Conservation (phyloP, 2,888 invertebrate genomes). For the Campopleginae sp. region DNA sequence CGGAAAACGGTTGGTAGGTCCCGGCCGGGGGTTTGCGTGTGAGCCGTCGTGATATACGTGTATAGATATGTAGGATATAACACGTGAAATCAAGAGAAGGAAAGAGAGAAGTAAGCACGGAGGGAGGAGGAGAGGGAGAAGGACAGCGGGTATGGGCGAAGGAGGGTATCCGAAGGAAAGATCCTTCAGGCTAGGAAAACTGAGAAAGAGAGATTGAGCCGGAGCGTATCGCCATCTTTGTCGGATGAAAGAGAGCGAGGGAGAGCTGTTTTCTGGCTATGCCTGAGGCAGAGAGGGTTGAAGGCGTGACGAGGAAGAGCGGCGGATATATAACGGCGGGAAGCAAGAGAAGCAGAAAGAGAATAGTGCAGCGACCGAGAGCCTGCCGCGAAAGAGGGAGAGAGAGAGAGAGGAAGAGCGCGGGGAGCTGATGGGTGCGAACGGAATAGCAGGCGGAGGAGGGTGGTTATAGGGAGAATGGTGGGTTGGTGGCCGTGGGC, state of each 20-base stretch:
- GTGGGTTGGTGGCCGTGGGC: constrained; percentile 65
- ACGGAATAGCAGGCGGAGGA: constrained; percentile 50
- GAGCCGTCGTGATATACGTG: constrained; percentile 60
- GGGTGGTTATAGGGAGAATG: constrained; percentile 56
- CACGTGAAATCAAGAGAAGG: constrained; percentile 64
- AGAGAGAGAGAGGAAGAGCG: constrained; percentile 59
- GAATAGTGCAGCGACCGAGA: constrained; percentile 70
- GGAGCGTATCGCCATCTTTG: constrained; percentile 27
- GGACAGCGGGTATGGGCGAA: constrained; percentile 29
- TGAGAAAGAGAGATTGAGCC: constrained; percentile 60
- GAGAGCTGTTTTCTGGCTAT: constrained; percentile 56
- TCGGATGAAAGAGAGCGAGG: constrained; percentile 50
- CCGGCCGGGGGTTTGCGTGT: constrained; percentile 81
- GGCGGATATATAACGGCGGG: constrained; percentile 64
- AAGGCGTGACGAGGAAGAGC: constrained; percentile 67
- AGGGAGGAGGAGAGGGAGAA: constrained; percentile 29
- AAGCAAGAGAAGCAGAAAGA: constrained; percentile 59
- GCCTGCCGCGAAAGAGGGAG: constrained; percentile 55
- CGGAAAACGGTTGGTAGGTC: constrained; percentile 72
- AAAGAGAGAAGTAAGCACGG: constrained; percentile 55
- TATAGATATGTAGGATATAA: constrained; percentile 29
- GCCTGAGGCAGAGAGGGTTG: constrained; percentile 64
- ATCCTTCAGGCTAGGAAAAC: constrained; percentile 61
- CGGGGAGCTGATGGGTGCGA: constrained; percentile 56
- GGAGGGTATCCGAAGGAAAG: constrained; percentile 50